phyloP scores from a whole-genome alignment of 1,140 invertebrate genomes.

The Steinernema khuongi region DNA sequence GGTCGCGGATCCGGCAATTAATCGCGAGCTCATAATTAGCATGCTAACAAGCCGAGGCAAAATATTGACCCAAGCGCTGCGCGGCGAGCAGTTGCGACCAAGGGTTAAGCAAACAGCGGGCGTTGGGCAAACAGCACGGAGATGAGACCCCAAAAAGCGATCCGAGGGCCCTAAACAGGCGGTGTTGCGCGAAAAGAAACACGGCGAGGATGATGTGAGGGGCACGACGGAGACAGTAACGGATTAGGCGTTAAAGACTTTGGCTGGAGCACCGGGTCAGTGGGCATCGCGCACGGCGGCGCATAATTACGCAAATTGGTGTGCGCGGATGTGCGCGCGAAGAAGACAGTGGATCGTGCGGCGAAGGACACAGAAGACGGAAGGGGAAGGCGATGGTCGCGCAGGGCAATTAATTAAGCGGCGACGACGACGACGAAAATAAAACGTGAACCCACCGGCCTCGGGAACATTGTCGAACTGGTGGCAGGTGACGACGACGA shows the following conservation, averaged over 20 bases:
- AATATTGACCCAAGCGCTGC: constrained; percentile 2
- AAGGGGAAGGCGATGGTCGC: too few relatives aligned
- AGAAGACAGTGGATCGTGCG: too few relatives aligned
- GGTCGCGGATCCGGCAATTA: not conserved
- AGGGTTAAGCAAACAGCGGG: not conserved
- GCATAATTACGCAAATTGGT: constrained; percentile 1
- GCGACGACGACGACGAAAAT: not conserved
- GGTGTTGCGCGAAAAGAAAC: not conserved
- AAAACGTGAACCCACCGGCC: not conserved
- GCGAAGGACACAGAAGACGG: too few relatives aligned
- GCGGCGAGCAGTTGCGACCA: not conserved
- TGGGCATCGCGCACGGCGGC: not conserved
- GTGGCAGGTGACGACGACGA: constrained; percentile 3
- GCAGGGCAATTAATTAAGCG: not conserved
- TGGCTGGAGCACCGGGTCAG: not conserved
- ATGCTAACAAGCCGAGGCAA: not conserved
- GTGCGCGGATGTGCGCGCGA: not conserved
- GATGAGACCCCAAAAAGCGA: not conserved
- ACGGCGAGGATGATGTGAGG: not conserved
- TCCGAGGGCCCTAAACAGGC: not conserved
- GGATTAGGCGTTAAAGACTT: not conserved
- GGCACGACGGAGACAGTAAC: not conserved
- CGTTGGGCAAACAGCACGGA: not conserved
- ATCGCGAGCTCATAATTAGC: constrained; percentile 7
- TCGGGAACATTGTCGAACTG: constrained; percentile 6